Conservation (phyloP, 2,888 invertebrate species). For the Chloroclystis v-ata region DNA sequence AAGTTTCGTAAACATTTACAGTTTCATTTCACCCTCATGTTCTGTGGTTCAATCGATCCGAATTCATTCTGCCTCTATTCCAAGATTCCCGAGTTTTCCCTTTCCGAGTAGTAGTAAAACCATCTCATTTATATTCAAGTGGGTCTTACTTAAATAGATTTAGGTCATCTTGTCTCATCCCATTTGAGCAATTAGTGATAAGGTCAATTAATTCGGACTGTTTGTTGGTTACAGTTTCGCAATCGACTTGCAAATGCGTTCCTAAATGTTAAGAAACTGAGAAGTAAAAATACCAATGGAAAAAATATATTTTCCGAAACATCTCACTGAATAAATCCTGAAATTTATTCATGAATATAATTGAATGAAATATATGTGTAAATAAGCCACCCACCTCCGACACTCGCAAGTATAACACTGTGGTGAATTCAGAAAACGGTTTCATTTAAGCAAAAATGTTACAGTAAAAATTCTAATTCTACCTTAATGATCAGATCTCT, state of each 20-base stretch:
- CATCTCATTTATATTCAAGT: not conserved
- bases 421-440: not conserved
- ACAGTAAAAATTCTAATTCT: not conserved
- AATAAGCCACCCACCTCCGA: not conserved
- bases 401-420: too few species aligned
- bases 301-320: too few species aligned
- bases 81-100: not conserved
- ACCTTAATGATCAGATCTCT: not conserved
- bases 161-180: constrained; percentile 6
- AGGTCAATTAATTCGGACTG: constrained; percentile 2
- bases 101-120: not conserved
- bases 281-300: not conserved
- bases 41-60: not conserved
- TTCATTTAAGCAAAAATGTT: constrained; percentile 1
- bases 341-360: not conserved
- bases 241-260: not conserved
- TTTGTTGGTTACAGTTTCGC: not conserved
- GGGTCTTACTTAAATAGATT: constrained; percentile 1
- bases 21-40: too few species aligned
- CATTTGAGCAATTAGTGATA: constrained; percentile 2
- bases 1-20: too few species aligned
- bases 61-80: not conserved
- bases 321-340: too few species aligned
- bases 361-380: not conserved
- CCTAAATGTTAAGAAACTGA: not conserved